Evolutionary conservation across 2,113 vertebrate genomes (phyloP).

Genomic region (Microtus oregoni): DNA sequence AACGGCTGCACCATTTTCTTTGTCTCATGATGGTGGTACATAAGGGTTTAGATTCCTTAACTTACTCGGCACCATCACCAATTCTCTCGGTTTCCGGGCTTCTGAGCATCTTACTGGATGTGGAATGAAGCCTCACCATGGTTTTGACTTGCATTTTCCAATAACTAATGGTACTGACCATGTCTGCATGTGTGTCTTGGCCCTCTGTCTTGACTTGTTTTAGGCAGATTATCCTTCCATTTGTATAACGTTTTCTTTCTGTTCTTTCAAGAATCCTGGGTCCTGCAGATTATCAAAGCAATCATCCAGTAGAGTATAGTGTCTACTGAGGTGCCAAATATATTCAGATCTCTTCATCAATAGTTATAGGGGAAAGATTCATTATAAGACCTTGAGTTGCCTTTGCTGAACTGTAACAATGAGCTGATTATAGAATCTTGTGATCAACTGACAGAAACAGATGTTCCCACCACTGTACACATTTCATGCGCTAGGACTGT

Average conservation of each 20-base stretch:
- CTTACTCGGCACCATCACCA: neutral
- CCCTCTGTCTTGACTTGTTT: constrained; percentile 45
- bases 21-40: neutral
- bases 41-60: neutral
- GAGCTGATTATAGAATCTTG: neutral
- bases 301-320: neutral
- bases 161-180: neutral
- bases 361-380: constrained; percentile 32
- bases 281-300: constrained; percentile 35
- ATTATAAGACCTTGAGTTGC: neutral
- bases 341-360: neutral
- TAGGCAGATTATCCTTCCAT: constrained; percentile 13
- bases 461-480: neutral
- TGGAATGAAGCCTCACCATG: neutral
- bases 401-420: constrained; percentile 2
- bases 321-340: neutral
- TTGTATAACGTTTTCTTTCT: constrained; percentile 25
- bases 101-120: neutral
- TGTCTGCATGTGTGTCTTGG: neutral
- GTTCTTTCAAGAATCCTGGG: constrained; percentile 21
- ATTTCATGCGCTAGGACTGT: constrained; percentile 26
- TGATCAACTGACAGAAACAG: constrained; percentile 32
- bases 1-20: neutral
- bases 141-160: neutral
- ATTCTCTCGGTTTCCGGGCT: neutral